A percentile compares a stretch with the other conserved stretches of the same genome.
These are phyloP conservation scores for Ciconia stormi DNA, from an alignment of 2,113 vertebrate genomes.

Conservation along the genomic window DNA sequence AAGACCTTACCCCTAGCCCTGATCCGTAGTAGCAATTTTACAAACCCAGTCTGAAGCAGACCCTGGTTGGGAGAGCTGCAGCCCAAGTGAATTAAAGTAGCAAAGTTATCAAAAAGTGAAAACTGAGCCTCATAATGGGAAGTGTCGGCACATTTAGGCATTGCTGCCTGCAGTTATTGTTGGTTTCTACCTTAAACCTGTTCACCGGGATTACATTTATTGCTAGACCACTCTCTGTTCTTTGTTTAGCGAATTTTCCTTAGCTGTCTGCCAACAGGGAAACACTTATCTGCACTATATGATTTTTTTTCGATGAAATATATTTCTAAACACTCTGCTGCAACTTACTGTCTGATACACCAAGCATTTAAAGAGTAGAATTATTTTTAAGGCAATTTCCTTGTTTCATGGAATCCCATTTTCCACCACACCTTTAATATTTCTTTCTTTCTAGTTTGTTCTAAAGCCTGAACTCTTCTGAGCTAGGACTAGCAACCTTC, in stretches of 20 bases:
- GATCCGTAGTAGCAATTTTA: neutral
- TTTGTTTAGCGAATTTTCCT: slow-evolving; percentile 33
- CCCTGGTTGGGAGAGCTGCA: neutral
- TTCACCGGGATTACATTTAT: slow-evolving; percentile 38
- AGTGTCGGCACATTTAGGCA: slow-evolving; percentile 19
- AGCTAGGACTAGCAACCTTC: neutral
- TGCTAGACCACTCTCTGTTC: neutral
- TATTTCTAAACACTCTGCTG: slow-evolving; percentile 11
- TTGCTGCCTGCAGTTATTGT: neutral
- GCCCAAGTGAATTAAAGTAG: slow-evolving; percentile 1
- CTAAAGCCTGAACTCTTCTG: neutral
- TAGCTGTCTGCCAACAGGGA: neutral
- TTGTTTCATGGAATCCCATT: neutral
- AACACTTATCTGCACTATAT: neutral
- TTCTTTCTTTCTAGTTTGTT: neutral
- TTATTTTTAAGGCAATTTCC: neutral
- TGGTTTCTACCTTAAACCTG: neutral
- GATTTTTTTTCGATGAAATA: neutral
- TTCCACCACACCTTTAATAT: neutral
- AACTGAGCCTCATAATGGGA: neutral
- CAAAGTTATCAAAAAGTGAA: slow-evolving; percentile 45
- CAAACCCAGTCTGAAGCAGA: neutral
- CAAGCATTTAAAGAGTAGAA: neutral
- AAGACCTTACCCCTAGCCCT: neutral
- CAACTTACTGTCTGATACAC: neutral